Evolutionary conservation across 2,113 vertebrate species (phyloP).

Genomic region (Perccottus glenii): DNA sequence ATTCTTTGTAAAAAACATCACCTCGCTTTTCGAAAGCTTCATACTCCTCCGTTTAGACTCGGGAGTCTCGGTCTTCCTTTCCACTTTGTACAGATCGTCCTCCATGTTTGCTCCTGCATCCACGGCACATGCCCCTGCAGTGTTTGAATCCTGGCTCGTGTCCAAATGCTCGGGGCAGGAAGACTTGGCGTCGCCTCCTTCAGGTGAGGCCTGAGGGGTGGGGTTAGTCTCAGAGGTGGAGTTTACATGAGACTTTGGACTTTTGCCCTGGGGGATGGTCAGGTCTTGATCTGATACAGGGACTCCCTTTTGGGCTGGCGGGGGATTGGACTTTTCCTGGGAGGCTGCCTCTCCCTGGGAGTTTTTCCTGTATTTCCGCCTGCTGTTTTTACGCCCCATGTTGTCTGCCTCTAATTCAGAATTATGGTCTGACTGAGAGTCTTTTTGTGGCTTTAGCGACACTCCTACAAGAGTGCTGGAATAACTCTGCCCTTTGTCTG

Average conservation of each 20-base stretch:
- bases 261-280: constrained; percentile 34
- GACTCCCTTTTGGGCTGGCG: constrained; percentile 21
- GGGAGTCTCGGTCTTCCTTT: constrained; percentile 72
- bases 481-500: constrained; percentile 19
- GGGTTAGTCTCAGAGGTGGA: constrained; percentile 48
- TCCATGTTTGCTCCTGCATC: constrained; percentile 52
- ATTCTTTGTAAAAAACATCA: constrained; percentile 70
- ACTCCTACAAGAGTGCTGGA: constrained; percentile 49
- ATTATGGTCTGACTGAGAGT: constrained; percentile 31
- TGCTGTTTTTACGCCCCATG: constrained; percentile 75
- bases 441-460: constrained; percentile 44
- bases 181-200: constrained; percentile 29
- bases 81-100: constrained; percentile 54
- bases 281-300: constrained; percentile 28
- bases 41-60: constrained; percentile 77
- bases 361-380: constrained; percentile 57
- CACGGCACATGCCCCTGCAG: not conserved
- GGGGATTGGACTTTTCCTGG: constrained; percentile 28
- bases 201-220: constrained; percentile 52
- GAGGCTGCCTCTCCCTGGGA: constrained; percentile 58
- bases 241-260: constrained; percentile 37
- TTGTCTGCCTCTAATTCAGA: constrained; percentile 36
- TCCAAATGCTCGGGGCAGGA: constrained; percentile 30
- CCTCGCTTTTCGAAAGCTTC: constrained; percentile 71
- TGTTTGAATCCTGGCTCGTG: constrained; percentile 26